A percentile compares a stretch with the other conserved stretches of the same genome.
phyloP scores from a whole-genome alignment of 2,888 invertebrate genomes.

The Caenorhabditis becei region DNA sequence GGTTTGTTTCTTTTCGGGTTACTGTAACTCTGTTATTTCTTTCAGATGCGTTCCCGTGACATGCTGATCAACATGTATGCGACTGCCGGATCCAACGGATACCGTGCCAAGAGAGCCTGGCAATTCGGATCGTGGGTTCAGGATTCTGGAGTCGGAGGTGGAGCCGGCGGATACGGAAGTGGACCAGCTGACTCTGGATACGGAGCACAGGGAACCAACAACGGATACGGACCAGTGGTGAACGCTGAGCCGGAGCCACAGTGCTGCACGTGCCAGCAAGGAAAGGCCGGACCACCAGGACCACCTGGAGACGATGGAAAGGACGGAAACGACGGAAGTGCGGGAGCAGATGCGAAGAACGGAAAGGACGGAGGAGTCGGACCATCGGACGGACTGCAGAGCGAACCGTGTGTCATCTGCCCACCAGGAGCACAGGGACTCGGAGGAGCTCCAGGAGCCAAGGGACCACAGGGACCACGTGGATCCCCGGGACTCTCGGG shows the following conservation, averaged over 20 bases:
- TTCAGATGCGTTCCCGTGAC: conserved; percentile 77
- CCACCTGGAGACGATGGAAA: conserved; percentile 73
- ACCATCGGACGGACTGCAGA: conserved; percentile 69
- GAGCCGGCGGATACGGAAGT: conserved; percentile 71
- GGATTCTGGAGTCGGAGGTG: conserved; percentile 73
- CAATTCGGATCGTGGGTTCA: conserved; percentile 75
- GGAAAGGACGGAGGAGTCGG: conserved; percentile 74
- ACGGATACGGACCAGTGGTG: conserved; percentile 75
- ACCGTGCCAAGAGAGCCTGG: conserved; percentile 72
- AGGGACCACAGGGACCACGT: conserved; percentile 78
- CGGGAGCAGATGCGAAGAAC: conserved; percentile 71
- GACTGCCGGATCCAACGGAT: conserved; percentile 53
- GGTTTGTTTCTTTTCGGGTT: conserved; percentile 53
- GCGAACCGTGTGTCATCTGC: conserved; percentile 80
- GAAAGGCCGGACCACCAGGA: conserved; percentile 74
- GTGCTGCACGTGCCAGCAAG: conserved; percentile 80
- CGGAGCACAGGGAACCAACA: conserved; percentile 54
- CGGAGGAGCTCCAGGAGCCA: conserved; percentile 75
- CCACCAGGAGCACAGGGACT: conserved; percentile 79
- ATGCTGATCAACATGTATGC: conserved; percentile 75
- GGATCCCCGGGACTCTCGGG: conserved; percentile 76
- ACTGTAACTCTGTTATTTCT: not conserved
- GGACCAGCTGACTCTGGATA: conserved; percentile 65
- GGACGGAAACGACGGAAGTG: conserved; percentile 71
- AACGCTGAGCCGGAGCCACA: conserved; percentile 76